These are phyloP conservation scores for Trissolcus brochymenae DNA, from an alignment of 2,888 invertebrate species.

Conservation along the genomic window DNA sequence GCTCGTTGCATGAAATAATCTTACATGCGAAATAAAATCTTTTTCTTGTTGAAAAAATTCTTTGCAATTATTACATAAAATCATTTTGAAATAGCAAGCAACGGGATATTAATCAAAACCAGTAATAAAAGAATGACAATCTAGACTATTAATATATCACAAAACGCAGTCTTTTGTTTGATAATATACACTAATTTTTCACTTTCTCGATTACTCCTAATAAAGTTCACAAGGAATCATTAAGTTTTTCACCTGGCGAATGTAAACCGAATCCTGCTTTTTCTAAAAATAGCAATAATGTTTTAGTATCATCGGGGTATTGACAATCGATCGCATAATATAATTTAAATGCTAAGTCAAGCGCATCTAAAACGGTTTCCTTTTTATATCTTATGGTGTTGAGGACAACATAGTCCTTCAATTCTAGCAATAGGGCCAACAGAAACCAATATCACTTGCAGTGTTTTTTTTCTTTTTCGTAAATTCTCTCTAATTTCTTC, in stretches of 20 bases:
- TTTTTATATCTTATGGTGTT: conserved; percentile 21
- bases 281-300: conserved; percentile 32
- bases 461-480: conserved; percentile 10
- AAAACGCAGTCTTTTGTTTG: too few relatives aligned
- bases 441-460: conserved; percentile 16
- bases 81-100: too few relatives aligned
- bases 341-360: conserved; percentile 27
- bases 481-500: conserved; percentile 3
- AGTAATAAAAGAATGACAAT: too few relatives aligned
- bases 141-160: too few relatives aligned
- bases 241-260: conserved; percentile 14
- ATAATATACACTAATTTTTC: background rate
- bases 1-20: too few relatives aligned
- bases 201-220: conserved; percentile 19
- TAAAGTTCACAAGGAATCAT: conserved; percentile 18
- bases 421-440: conserved; percentile 14
- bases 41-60: too few relatives aligned
- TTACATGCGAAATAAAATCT: too few relatives aligned
- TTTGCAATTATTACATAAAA: too few relatives aligned
- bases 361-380: conserved; percentile 15
- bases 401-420: conserved; percentile 22
- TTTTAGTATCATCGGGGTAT: conserved; percentile 17
- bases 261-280: conserved; percentile 11
- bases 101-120: too few relatives aligned
- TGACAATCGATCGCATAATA: conserved; percentile 22